Conservation (phyloP, 2,888 invertebrate species). For the Sinohyriopsis cumingii region DNA sequence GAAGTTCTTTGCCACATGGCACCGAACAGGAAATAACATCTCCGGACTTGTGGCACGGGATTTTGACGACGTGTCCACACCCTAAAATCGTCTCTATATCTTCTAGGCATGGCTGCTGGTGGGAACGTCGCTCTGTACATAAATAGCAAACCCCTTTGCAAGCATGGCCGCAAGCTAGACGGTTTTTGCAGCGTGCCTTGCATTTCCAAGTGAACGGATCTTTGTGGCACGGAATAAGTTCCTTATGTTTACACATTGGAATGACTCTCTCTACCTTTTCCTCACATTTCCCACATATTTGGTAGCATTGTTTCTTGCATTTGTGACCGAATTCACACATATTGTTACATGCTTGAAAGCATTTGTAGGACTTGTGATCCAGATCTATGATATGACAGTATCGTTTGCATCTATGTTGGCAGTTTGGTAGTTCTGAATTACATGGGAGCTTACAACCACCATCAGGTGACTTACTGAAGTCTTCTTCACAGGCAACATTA, state of each 20-base stretch:
- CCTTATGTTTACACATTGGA: slow-evolving; percentile 12
- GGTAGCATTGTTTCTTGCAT: slow-evolving; percentile 9
- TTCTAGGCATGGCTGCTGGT: no score
- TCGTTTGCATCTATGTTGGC: slow-evolving; percentile 33
- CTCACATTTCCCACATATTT: slow-evolving; percentile 10
- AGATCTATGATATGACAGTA: slow-evolving; percentile 20
- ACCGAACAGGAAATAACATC: no score
- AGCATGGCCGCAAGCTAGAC: slow-evolving; percentile 11
- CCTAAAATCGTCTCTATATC: no score
- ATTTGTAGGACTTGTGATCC: slow-evolving; percentile 11
- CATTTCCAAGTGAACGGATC: slow-evolving; percentile 3
- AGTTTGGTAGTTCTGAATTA: slow-evolving; percentile 25
- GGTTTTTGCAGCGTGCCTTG: slow-evolving; percentile 5
- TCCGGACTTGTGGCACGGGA: no score
- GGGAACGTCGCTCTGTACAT: no score
- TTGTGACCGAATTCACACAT: slow-evolving; percentile 1
- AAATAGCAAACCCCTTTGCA: no score
- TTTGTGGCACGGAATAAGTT: slow-evolving; percentile 6
- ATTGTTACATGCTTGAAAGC: slow-evolving; percentile 11
- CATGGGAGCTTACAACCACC: slow-evolving; percentile 56
- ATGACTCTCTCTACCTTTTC: slow-evolving; percentile 10
- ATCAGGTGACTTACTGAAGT: slow-evolving; percentile 45
- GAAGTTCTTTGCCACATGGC: neutral
- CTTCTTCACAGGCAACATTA: slow-evolving; percentile 24
- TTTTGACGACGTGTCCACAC: no score